Evolutionary conservation across 2,888 invertebrate species (phyloP).

Genomic region (Megaustenia siamemsis): DNA sequence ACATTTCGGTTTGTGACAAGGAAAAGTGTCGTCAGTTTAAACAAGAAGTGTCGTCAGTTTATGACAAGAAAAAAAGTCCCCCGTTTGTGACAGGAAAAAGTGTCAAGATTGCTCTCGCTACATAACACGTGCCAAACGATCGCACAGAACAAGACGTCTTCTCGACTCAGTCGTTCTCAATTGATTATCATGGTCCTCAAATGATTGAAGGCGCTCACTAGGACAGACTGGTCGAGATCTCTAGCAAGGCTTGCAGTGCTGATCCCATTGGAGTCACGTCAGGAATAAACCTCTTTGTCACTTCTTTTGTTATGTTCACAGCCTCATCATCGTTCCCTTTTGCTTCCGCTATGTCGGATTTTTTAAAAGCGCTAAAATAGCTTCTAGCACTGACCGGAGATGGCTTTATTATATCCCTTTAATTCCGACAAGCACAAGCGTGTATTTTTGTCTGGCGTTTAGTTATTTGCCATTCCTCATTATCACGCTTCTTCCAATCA

Average conservation of each 20-base stretch:
- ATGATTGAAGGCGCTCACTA: neutral
- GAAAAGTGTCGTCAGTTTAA: no score
- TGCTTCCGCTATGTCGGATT: constrained; percentile 12
- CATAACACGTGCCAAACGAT: neutral
- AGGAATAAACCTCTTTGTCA: constrained; percentile 42
- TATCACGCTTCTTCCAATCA: no score
- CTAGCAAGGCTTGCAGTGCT: neutral
- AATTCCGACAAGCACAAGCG: neutral
- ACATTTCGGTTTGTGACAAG: no score
- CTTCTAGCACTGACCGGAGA: neutral
- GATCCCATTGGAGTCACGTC: constrained; percentile 29
- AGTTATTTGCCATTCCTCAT: no score
- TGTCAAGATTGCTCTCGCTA: neutral
- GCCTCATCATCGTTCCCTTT: constrained; percentile 25
- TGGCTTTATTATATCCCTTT: neutral
- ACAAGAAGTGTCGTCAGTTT: no score
- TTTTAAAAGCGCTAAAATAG: constrained; percentile 21
- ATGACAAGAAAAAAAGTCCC: no score
- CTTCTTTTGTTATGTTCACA: neutral
- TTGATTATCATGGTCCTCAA: neutral
- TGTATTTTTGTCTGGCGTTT: neutral
- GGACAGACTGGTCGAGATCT: neutral
- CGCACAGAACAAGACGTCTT: neutral
- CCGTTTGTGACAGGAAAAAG: no score
- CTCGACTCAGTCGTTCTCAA: neutral